These are phyloP conservation scores for Sphenodon punctatus DNA, from an alignment of 2,797 vertebrate species.

Conservation along the genomic window DNA sequence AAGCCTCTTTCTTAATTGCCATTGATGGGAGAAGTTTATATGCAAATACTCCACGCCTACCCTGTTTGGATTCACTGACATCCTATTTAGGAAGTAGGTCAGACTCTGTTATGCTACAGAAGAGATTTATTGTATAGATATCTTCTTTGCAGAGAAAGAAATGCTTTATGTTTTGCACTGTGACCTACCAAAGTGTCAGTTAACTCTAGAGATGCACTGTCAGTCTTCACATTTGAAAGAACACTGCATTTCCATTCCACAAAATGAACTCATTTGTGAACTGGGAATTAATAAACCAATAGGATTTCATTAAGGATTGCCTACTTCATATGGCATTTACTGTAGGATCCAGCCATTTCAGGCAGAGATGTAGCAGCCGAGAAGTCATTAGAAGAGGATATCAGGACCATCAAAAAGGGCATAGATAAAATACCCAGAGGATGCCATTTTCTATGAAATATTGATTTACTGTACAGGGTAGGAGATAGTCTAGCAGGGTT, in stretches of 20 bases:
- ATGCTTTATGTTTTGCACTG: neutral
- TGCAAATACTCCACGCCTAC: slow-evolving; percentile 27
- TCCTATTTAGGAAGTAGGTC: slow-evolving; percentile 49
- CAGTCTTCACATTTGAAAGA: neutral
- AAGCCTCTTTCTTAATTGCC: slow-evolving; percentile 37
- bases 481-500: neutral
- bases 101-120: neutral
- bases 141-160: slow-evolving; percentile 24
- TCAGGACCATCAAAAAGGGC: neutral
- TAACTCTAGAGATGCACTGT: neutral
- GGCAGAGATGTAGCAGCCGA: neutral
- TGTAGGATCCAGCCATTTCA: neutral
- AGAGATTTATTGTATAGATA: slow-evolving; percentile 37
- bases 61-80: neutral
- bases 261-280: neutral
- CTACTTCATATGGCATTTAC: neutral
- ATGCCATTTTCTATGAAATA: neutral
- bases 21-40: slow-evolving; percentile 37
- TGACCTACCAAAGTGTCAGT: neutral
- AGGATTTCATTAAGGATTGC: neutral
- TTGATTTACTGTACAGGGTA: neutral
- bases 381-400: neutral
- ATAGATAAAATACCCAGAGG: neutral
- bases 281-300: neutral
- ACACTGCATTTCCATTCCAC: neutral